Evolutionary conservation across 1,140 invertebrate genomes (phyloP).

Genomic region (Leguminivora glycinivorella): DNA sequence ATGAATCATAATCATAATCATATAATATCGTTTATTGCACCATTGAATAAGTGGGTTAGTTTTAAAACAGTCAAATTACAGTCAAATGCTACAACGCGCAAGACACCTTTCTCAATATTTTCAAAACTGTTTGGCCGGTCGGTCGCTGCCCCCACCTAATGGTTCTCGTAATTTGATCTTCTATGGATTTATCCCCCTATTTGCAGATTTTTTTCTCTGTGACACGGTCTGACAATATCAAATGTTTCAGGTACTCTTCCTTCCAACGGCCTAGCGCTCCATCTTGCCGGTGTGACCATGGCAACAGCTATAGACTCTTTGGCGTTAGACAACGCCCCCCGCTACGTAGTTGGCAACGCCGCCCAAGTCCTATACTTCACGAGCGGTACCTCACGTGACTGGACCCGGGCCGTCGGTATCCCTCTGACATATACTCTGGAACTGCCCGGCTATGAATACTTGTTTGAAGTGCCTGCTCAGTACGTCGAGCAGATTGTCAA

Average conservation of each 20-base stretch:
- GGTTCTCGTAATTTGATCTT: no score
- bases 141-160: no score
- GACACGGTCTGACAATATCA: no score
- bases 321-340: slow-evolving; percentile 51
- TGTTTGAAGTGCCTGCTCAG: slow-evolving; percentile 81
- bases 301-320: slow-evolving; percentile 71
- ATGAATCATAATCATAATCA: no score
- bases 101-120: no score
- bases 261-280: slow-evolving; percentile 54
- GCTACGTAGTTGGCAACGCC: slow-evolving; percentile 82
- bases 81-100: no score
- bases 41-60: no score
- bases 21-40: no score
- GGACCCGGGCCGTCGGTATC: slow-evolving; percentile 81
- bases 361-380: slow-evolving; percentile 80
- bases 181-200: no score
- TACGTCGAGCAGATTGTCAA: slow-evolving; percentile 80
- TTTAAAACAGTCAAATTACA: no score
- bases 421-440: slow-evolving; percentile 85
- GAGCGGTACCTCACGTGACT: slow-evolving; percentile 82
- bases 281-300: slow-evolving; percentile 60
- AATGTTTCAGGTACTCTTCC: slow-evolving; percentile 65
- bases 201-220: no score
- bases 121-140: no score
- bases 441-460: slow-evolving; percentile 81